These are phyloP conservation scores for Saturnia pavonia DNA, from an alignment of 2,888 invertebrate genomes.

Conservation along the genomic window DNA sequence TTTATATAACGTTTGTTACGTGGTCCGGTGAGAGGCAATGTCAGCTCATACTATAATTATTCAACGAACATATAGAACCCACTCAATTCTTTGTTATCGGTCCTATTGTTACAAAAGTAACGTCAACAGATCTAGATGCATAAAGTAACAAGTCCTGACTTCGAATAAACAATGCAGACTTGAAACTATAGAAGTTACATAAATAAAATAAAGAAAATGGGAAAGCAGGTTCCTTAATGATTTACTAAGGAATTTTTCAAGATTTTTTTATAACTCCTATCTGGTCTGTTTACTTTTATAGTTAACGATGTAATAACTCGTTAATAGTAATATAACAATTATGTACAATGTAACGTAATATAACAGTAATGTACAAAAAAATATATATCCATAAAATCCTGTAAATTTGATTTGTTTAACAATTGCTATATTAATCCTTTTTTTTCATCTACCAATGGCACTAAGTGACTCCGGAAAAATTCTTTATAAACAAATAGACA, in stretches of 20 bases:
- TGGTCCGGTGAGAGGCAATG: conserved; percentile 78
- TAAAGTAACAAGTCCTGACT: background rate
- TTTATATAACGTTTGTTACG: conserved; percentile 77
- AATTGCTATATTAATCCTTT: too few relatives aligned
- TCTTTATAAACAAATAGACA: too few relatives aligned
- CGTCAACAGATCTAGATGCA: conserved; percentile 25
- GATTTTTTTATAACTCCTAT: too few relatives aligned
- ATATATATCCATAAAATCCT: too few relatives aligned
- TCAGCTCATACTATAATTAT: conserved; percentile 69
- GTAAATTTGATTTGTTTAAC: too few relatives aligned
- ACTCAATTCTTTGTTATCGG: conserved; percentile 37
- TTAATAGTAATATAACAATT: too few relatives aligned
- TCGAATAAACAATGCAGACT: background rate
- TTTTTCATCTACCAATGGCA: too few relatives aligned
- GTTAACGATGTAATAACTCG: too few relatives aligned
- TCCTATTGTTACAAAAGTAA: conserved; percentile 27
- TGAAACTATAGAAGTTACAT: background rate
- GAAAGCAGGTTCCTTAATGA: background rate
- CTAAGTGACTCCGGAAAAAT: too few relatives aligned
- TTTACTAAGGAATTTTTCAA: background rate
- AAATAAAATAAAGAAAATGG: background rate
- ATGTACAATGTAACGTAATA: too few relatives aligned
- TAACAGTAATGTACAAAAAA: too few relatives aligned
- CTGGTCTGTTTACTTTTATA: background rate
- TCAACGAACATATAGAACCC: conserved; percentile 51